phyloP scores from a whole-genome alignment of 2,113 vertebrate genomes.

The Bombycilla garrulus region DNA sequence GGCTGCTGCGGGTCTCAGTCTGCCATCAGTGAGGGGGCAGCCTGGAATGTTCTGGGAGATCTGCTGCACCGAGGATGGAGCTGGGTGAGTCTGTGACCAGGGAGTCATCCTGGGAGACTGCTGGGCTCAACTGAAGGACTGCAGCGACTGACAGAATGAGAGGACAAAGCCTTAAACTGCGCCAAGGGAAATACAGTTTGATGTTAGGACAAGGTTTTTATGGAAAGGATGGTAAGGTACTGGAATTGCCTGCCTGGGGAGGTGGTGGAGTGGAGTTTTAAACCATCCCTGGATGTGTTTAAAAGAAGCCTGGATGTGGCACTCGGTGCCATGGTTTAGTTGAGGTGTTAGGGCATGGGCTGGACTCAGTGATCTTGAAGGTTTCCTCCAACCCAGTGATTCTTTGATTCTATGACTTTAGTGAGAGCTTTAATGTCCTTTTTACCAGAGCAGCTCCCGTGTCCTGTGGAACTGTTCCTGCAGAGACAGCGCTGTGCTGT shows the following conservation, averaged over 20 bases:
- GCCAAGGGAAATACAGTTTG: background rate
- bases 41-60: background rate
- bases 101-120: background rate
- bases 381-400: background rate
- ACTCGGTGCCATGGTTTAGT: background rate
- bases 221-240: background rate
- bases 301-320: background rate
- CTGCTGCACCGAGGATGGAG: background rate
- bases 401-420: background rate
- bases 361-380: background rate
- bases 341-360: background rate
- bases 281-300: background rate
- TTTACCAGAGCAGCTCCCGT: accelerated
- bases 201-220: background rate
- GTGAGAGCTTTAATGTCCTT: background rate
- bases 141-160: background rate
- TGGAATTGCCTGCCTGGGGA: background rate
- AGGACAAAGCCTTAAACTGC: background rate
- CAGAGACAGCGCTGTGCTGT: background rate
- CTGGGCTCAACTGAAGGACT: accelerated
- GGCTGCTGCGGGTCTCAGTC: background rate
- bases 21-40: accelerated
- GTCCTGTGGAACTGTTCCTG: background rate
- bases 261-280: background rate
- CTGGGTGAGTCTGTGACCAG: accelerated